Evolutionary conservation across 2,797 vertebrate species (phyloP).

Genomic region (Nothura maculosa): DNA sequence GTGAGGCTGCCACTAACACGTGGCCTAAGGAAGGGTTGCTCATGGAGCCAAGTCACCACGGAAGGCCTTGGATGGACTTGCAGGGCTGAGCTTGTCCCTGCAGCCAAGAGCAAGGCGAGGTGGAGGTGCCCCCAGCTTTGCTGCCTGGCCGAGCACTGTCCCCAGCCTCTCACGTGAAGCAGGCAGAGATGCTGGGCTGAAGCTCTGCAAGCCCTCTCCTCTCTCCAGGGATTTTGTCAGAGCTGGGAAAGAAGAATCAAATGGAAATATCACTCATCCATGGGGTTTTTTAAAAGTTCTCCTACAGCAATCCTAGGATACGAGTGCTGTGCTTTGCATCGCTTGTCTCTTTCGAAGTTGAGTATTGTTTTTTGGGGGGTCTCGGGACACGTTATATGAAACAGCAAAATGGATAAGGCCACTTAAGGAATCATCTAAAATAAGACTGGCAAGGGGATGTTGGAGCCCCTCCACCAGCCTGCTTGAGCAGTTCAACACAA

Average conservation of each 20-base stretch:
- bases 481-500: background rate
- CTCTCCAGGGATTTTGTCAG: background rate
- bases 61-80: background rate
- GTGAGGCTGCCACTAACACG: fast-evolving
- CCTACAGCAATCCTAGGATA: background rate
- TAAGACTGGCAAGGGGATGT: background rate
- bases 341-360: background rate
- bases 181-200: background rate
- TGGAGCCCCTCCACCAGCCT: constrained; percentile 14
- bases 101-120: background rate
- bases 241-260: background rate
- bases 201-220: background rate
- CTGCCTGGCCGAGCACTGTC: background rate
- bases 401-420: background rate
- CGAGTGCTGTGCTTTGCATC: background rate
- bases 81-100: background rate
- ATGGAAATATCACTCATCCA: background rate
- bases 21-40: background rate
- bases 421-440: background rate
- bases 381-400: background rate
- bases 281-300: background rate
- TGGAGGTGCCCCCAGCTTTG: background rate
- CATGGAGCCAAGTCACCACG: background rate
- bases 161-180: background rate
- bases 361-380: background rate